Evolutionary conservation across 2,113 vertebrate genomes (phyloP), one percentile per base, ranked within the genome.

Genomic region (Catharus minimus): DNA sequence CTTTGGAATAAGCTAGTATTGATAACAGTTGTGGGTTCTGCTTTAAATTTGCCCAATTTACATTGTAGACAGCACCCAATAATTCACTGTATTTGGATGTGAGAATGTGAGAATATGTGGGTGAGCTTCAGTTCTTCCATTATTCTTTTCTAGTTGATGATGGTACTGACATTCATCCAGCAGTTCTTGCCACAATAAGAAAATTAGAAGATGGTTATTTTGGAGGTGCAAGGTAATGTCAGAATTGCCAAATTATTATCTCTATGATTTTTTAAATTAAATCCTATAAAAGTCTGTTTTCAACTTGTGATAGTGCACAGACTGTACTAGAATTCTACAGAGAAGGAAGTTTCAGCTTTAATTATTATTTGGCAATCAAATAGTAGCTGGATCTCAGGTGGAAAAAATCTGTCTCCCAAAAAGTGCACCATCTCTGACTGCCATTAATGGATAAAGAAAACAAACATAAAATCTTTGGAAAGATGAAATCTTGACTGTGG

Each of bases 151-250:
- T 56, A 99, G 99, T 97, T 97, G 98, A 99, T 41, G 99, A 99
- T 73, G 98, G 98, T 69, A 97, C 98, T 64, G 97, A 98, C 53
- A 97, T 99, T 93, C 99, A 99, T 93, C 97, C 99, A 23, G 99
- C 98, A 61, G 98, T 99, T 95, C 95, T 99, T 81, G 97, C 98
- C 82, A 99, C 98, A 46, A 96, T 99, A 88, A 97, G 98, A 92
- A 99, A 99, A 97, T 96, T 99, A 64, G 98, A 99, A 53, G 99
- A 99, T 96, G 99, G 99, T 62, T 99, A 99, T 96, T 99, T 99
- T 95, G 98, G 97, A 89, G 99, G 99, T 76, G 99, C 98, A n/a
- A 99, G 99, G 99, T 99, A 95, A 94, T 88, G 38, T 55, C 39
- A 64, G 32, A 94, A 83, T 5, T 1, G 1, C 8, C 39, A 77